These are phyloP conservation scores for Buceros bicornis DNA, from an alignment of 2,797 vertebrate species.

Conservation along the genomic window DNA sequence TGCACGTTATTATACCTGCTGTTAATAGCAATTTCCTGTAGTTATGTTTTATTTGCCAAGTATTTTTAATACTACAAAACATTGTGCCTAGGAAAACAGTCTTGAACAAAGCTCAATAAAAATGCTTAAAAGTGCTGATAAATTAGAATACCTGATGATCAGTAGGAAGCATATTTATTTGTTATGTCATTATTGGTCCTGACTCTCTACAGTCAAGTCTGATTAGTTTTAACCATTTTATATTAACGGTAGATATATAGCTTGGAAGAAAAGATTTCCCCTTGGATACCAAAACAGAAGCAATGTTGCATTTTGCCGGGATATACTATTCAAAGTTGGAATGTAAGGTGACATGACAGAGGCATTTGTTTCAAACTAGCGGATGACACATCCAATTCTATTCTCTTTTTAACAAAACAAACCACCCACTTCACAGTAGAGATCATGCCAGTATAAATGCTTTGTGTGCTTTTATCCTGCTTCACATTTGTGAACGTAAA, in stretches of 20 bases:
- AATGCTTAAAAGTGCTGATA: constrained; percentile 13
- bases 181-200: not conserved
- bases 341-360: not conserved
- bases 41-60: not conserved
- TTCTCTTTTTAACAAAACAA: constrained; percentile 31
- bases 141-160: constrained; percentile 25
- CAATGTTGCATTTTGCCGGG: not conserved
- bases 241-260: not conserved
- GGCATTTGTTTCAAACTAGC: not conserved
- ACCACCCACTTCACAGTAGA: not conserved
- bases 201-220: not conserved
- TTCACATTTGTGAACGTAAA: not conserved
- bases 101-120: constrained; percentile 27
- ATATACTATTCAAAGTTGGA: not conserved
- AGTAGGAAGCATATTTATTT: constrained; percentile 10
- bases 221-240: not conserved
- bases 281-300: not conserved
- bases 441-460: not conserved
- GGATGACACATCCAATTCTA: not conserved
- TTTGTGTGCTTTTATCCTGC: not conserved
- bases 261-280: not conserved
- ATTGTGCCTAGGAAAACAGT: not conserved
- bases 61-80: not conserved
- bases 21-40: not conserved
- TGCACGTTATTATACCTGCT: not conserved